These are phyloP conservation scores for Trisateles emortualis DNA, from an alignment of 2,888 invertebrate species.

Conservation along the genomic window DNA sequence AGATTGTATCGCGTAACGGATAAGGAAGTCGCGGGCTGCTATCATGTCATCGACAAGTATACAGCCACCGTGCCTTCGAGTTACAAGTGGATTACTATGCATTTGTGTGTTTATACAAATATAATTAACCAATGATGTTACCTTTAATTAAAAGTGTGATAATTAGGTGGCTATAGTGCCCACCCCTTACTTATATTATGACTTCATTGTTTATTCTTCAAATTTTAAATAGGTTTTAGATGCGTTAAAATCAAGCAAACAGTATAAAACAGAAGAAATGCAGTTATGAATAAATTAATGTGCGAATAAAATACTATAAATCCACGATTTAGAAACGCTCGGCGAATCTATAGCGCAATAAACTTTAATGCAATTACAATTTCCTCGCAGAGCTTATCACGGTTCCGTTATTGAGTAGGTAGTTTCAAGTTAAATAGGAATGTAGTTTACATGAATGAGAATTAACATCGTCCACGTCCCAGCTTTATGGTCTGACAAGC, in stretches of 20 bases:
- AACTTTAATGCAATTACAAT: conserved; percentile 50
- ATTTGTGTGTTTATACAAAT: conserved; percentile 1
- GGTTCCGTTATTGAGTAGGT: conserved; percentile 49
- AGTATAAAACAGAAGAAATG: neutral
- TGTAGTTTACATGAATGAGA: conserved; percentile 53
- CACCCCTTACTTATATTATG: too few relatives aligned
- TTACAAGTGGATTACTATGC: conserved; percentile 25
- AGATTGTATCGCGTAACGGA: conserved; percentile 79
- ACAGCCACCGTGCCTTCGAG: conserved; percentile 52
- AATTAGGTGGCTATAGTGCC: too few relatives aligned
- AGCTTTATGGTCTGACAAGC: conserved; percentile 47
- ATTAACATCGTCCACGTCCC: conserved; percentile 44
- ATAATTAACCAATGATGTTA: neutral
- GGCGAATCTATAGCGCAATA: conserved; percentile 29
- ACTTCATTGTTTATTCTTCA: too few relatives aligned
- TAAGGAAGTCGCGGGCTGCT: conserved; percentile 74
- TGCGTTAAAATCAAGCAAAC: too few relatives aligned
- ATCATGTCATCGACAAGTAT: conserved; percentile 70
- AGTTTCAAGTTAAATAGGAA: conserved; percentile 49
- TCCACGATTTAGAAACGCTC: conserved; percentile 27
- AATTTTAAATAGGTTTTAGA: too few relatives aligned
- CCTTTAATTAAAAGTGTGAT: too few relatives aligned
- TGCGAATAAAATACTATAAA: conserved; percentile 15
- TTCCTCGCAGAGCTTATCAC: conserved; percentile 49
- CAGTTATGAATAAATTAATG: neutral